Percentiles rank a stretch among this genome's conserved stretches.
phyloP scores from a whole-genome alignment of 2,888 invertebrate genomes.

The Trissonchulus latispiculum region DNA sequence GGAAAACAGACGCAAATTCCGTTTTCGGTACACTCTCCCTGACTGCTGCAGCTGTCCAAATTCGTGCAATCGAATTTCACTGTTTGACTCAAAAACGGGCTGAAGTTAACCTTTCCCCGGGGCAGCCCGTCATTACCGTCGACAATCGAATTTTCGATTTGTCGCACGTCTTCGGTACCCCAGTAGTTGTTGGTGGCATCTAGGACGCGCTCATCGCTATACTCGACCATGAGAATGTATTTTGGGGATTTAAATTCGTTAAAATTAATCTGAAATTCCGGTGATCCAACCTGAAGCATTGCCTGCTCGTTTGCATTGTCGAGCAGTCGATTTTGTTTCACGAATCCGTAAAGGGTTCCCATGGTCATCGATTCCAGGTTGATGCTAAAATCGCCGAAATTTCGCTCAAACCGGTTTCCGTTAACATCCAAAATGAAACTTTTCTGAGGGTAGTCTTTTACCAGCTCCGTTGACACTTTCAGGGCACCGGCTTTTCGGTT shows the following conservation, averaged over 20 bases:
- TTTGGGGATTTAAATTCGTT: constrained; percentile 15
- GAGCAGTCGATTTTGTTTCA: constrained; percentile 1
- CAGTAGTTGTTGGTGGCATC: constrained; percentile 23
- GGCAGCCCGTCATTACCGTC: constrained; percentile 16
- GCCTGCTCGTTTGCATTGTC: constrained; percentile 16
- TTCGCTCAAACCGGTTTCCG: constrained; percentile 11
- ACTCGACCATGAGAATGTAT: constrained; percentile 19
- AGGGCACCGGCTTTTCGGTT: constrained; percentile 15
- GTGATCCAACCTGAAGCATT: constrained; percentile 19
- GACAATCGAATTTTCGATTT: constrained; percentile 4
- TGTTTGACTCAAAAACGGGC: neutral
- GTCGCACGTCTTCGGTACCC: neutral
- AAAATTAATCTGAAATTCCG: constrained; percentile 8
- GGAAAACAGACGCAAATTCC: constrained; percentile 13
- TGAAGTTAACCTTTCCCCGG: constrained; percentile 12
- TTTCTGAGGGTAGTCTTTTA: neutral
- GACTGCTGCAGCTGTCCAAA: neutral
- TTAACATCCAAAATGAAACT: constrained; percentile 5
- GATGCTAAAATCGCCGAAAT: constrained; percentile 19
- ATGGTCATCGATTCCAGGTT: constrained; percentile 20
- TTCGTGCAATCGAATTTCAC: neutral
- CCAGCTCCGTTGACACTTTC: constrained; percentile 12
- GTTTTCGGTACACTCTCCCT: constrained; percentile 15
- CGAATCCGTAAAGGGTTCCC: constrained; percentile 11
- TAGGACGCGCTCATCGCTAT: constrained; percentile 15